Conservation (phyloP, 2,888 invertebrate species). For the Notodonta ziczac region DNA sequence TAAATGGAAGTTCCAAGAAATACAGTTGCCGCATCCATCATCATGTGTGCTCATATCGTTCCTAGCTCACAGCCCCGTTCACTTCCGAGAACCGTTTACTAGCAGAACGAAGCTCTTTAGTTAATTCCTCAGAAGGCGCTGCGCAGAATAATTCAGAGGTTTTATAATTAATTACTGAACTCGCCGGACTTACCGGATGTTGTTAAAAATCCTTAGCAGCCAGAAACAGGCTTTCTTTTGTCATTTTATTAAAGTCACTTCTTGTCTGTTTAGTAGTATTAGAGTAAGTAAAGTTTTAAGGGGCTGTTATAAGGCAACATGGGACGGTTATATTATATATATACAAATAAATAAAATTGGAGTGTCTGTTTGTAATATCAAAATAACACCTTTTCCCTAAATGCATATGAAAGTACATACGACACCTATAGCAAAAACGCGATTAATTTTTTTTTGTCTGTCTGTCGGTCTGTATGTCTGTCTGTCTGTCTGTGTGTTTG, state of each 20-base stretch:
- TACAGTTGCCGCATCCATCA: neutral
- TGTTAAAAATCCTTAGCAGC: constrained; percentile 25
- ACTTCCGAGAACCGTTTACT: constrained; percentile 19
- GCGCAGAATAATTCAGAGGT: constrained; percentile 32
- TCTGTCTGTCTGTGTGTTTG: too few species aligned
- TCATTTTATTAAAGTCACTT: neutral
- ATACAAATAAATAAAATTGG: too few species aligned
- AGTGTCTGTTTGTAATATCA: too few species aligned
- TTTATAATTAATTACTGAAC: constrained; percentile 39
- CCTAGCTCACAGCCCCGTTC: constrained; percentile 2
- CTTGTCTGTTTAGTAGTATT: too few species aligned
- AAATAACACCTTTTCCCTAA: too few species aligned
- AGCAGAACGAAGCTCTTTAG: constrained; percentile 22
- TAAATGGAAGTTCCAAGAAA: neutral
- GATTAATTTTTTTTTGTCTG: too few species aligned
- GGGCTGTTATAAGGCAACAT: too few species aligned
- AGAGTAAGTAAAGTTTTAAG: too few species aligned
- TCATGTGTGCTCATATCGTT: neutral
- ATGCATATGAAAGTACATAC: too few species aligned
- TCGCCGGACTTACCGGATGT: constrained; percentile 19
- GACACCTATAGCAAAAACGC: too few species aligned
- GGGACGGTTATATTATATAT: too few species aligned
- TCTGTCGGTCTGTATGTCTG: too few species aligned
- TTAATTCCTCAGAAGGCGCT: constrained; percentile 26
- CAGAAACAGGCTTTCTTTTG: constrained; percentile 1